Evolutionary conservation across 2,888 invertebrate species (phyloP).

Genomic region (Lycophotia porphyrea): DNA sequence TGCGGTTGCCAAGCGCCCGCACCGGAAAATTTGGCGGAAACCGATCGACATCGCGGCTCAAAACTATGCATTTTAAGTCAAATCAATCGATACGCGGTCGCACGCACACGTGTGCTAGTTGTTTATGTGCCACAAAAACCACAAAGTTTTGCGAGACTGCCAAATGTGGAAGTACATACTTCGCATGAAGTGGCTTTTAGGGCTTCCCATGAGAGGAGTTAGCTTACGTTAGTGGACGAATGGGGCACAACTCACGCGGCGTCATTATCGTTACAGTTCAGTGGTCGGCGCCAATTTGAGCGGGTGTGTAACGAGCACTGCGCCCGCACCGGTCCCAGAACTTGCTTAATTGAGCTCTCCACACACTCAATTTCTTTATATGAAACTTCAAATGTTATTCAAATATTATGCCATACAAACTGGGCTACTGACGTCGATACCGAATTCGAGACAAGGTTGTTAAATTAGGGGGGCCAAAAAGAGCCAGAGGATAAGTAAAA

Average conservation of each 20-base stretch:
- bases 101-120: slow-evolving; percentile 85
- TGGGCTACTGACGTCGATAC: slow-evolving; percentile 3
- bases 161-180: slow-evolving; percentile 83
- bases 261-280: slow-evolving; percentile 87
- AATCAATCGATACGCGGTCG: slow-evolving; percentile 88
- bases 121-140: slow-evolving; percentile 89
- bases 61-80: slow-evolving; percentile 88
- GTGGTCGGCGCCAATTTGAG: slow-evolving; percentile 84
- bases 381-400: slow-evolving; percentile 67
- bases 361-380: slow-evolving; percentile 78
- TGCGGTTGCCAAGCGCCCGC: slow-evolving; percentile 86
- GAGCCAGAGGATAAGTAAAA: slow-evolving; percentile 17
- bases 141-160: slow-evolving; percentile 86
- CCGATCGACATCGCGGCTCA: slow-evolving; percentile 85
- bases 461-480: slow-evolving; percentile 2
- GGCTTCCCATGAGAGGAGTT: slow-evolving; percentile 85
- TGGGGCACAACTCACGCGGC: slow-evolving; percentile 81
- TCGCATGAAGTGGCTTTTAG: slow-evolving; percentile 84
- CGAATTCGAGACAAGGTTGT: not conserved
- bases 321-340: slow-evolving; percentile 79
- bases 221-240: slow-evolving; percentile 82
- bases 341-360: slow-evolving; percentile 82
- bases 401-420: slow-evolving; percentile 52
- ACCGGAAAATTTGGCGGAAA: slow-evolving; percentile 86
- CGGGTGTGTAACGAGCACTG: slow-evolving; percentile 83